Conservation (phyloP, 2,797 vertebrate species). For the Eurystomus glaucurus region DNA sequence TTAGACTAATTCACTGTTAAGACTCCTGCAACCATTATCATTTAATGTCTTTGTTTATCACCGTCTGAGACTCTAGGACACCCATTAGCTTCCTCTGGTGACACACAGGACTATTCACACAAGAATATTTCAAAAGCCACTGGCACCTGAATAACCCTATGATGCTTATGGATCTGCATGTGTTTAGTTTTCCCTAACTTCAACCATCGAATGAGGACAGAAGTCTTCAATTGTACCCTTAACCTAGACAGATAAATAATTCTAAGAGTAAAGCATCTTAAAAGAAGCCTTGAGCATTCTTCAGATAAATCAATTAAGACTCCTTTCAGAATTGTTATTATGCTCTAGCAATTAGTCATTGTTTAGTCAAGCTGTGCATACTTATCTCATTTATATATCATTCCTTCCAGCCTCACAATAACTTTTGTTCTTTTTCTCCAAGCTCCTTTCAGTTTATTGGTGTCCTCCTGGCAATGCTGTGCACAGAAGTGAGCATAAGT, state of each 20-base stretch:
- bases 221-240: conserved; percentile 19
- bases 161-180: not conserved
- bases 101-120: not conserved
- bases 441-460: not conserved
- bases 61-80: not conserved
- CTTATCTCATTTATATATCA: conserved; percentile 62
- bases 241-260: conserved; percentile 50
- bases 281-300: conserved; percentile 43
- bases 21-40: conserved; percentile 27
- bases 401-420: conserved; percentile 11
- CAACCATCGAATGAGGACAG: not conserved
- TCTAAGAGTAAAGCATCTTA: conserved; percentile 33
- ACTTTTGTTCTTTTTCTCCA: conserved; percentile 36
- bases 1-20: conserved; percentile 47
- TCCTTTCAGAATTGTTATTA: conserved; percentile 55
- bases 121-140: conserved; percentile 21
- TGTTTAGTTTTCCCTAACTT: conserved; percentile 31
- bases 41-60: conserved; percentile 61
- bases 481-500: not conserved
- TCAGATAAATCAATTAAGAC: conserved; percentile 67
- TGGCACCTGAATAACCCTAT: conserved; percentile 8
- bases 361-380: conserved; percentile 56
- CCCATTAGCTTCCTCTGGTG: conserved; percentile 51
- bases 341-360: conserved; percentile 52
- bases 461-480: not conserved